These are phyloP conservation scores for Laupala kohalensis DNA, from an alignment of 1,140 invertebrate genomes.

Conservation along the genomic window DNA sequence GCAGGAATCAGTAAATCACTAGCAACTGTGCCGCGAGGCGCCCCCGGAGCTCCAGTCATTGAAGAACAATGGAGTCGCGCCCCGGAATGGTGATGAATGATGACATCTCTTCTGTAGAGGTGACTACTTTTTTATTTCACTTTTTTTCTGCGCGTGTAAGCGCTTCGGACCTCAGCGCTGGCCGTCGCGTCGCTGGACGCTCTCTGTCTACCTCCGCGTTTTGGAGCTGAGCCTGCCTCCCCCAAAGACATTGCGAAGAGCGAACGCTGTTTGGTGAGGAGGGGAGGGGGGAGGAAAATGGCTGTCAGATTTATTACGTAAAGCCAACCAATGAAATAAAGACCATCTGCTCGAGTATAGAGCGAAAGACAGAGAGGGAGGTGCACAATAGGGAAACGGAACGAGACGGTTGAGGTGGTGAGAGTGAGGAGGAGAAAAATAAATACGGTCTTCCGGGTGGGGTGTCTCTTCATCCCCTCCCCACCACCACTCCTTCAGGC, in stretches of 20 bases:
- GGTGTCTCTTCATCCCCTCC: neutral
- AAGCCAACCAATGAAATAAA: conserved; percentile 15
- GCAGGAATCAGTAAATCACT: conserved; percentile 12
- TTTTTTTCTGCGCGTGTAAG: conserved; percentile 4
- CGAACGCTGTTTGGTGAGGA: neutral
- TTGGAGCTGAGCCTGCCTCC: no score
- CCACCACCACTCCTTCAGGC: neutral
- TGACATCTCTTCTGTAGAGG: conserved; percentile 5
- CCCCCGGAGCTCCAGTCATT: conserved; percentile 1
- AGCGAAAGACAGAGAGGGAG: neutral
- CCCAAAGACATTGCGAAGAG: conserved; percentile 10
- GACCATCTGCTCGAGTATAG: conserved; percentile 11
- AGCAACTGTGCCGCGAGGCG: neutral
- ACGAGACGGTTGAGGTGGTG: neutral
- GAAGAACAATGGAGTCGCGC: conserved; percentile 3
- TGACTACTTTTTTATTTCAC: conserved; percentile 3
- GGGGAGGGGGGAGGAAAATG: neutral
- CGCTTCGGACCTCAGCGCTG: neutral
- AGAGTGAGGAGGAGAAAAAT: neutral
- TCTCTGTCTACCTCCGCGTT: neutral
- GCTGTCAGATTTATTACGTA: conserved; percentile 15
- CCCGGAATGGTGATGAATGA: conserved; percentile 3
- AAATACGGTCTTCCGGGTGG: neutral
- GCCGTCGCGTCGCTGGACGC: neutral
- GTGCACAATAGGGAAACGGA: neutral